Conservation (phyloP, 2,113 vertebrate species). For the Laterallus jamaicensis region DNA sequence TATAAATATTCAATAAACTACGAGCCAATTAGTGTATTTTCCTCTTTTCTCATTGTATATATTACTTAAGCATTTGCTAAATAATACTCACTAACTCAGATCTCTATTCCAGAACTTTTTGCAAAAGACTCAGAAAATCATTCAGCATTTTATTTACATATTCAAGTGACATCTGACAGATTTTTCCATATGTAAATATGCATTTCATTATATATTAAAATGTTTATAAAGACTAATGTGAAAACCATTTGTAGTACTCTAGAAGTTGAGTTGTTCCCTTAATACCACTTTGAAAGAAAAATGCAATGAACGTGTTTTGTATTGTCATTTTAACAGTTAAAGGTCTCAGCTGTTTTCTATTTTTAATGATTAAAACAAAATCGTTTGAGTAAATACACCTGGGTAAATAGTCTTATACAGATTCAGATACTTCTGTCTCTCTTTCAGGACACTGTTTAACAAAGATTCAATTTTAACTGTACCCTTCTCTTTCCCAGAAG, state of each 20-base stretch:
- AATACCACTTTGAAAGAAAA: neutral
- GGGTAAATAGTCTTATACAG: neutral
- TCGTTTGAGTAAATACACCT: neutral
- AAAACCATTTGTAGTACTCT: neutral
- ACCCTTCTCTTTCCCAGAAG: neutral
- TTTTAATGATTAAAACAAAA: constrained; percentile 21
- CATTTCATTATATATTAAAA: constrained; percentile 8
- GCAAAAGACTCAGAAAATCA: neutral
- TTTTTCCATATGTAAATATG: constrained; percentile 14
- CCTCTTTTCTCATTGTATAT: constrained; percentile 16
- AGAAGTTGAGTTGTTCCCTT: neutral
- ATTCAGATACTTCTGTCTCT: neutral
- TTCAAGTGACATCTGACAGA: neutral
- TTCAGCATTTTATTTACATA: constrained; percentile 29
- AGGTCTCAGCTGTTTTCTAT: constrained; percentile 4
- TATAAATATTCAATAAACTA: neutral
- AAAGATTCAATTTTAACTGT: neutral
- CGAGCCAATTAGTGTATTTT: neutral
- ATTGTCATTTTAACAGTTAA: neutral
- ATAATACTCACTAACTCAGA: neutral
- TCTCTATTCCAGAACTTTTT: neutral
- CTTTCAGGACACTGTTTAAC: neutral
- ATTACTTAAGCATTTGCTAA: constrained; percentile 8
- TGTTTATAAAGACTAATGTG: neutral
- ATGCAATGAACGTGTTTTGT: neutral